Base-by-base conservation (phyloP, 2,888 invertebrate genomes). In the Camptogramma bilineatum region DNA sequence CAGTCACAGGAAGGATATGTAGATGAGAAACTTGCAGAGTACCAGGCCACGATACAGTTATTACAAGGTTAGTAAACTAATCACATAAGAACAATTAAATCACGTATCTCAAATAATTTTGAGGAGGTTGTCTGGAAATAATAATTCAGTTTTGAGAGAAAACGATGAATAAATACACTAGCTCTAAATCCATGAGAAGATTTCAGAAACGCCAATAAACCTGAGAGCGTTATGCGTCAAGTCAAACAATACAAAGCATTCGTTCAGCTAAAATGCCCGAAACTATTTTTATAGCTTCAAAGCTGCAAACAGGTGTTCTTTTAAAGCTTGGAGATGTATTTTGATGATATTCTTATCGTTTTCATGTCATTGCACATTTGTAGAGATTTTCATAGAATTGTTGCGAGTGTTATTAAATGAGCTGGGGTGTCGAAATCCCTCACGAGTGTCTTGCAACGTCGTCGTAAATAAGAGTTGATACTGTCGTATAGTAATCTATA, bases 1-100 rank as follows among this genome's bases (percentile, higher is more conserved):
- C 98, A 98, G 91, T 97, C 97, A 66, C 98, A 98, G 92, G 98
- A 98, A 89, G 98, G 98, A 90, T 98, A 98, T 87, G 96, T 98
- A 72, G 98, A 98, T 85, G 98, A 98, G 90, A 97, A 97, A 87
- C 94, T 98, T 79, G 97, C 98, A 56, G 98, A 98, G 92, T 98
- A 98, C 87, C 98, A 98, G 90, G 96, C 97, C 70, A 98, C 98
- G 34, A 98, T 98, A 88, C 96, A 96, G 81, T 95, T 97, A 84
- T 93, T 98, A 79, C 98, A 98, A 95, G 97, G 97, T 97, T 84
- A 94, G 95, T 85, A 50, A 16, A 28, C 55, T 46, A 1, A 31
- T 19, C 8, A 2, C 44, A 18, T 46, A 21, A 8, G 1, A 46
- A 44, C 44, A 44, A 10, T 13, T 2, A 8, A 17, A 44, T 16